These are phyloP conservation scores for Drosophila cyrtoloma DNA, from an alignment of 2,888 invertebrate genomes.

Conservation along the genomic window DNA sequence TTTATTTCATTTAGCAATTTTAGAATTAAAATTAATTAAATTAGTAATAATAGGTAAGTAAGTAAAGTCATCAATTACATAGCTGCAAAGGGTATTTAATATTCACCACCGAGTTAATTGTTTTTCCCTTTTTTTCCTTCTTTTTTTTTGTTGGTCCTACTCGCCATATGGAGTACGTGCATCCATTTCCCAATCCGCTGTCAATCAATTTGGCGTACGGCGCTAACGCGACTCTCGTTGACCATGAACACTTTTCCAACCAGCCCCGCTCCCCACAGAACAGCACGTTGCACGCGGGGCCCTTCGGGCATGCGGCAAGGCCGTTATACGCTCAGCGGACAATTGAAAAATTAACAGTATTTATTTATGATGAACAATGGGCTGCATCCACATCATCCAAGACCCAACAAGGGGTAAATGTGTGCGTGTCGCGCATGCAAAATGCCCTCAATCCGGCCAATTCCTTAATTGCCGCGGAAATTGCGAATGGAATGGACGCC, in stretches of 20 bases:
- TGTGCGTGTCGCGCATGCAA: constrained; percentile 67
- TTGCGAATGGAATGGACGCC: constrained; percentile 71
- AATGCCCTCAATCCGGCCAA: constrained; percentile 50
- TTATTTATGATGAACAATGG: constrained; percentile 76
- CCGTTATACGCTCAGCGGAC: constrained; percentile 66
- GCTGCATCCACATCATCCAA: background rate
- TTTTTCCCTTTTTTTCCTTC: background rate
- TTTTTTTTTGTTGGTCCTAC: constrained; percentile 10
- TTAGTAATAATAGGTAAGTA: background rate
- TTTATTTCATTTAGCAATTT: background rate
- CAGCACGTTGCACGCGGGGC: constrained; percentile 8
- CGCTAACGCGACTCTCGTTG: constrained; percentile 43
- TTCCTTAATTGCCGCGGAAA: constrained; percentile 77
- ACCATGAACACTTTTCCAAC: constrained; percentile 7
- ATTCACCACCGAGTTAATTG: background rate
- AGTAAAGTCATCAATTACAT: background rate
- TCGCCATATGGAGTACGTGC: constrained; percentile 53
- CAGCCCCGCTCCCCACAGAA: too few relatives aligned
- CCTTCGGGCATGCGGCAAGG: constrained; percentile 38
- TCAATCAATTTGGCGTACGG: constrained; percentile 52
- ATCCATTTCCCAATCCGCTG: constrained; percentile 52
- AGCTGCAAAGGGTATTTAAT: background rate
- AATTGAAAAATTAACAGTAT: constrained; percentile 80
- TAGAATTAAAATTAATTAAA: background rate
- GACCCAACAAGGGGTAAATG: background rate